Base-by-base conservation (phyloP, 2,888 invertebrate genomes). In the Ctena decussata region DNA sequence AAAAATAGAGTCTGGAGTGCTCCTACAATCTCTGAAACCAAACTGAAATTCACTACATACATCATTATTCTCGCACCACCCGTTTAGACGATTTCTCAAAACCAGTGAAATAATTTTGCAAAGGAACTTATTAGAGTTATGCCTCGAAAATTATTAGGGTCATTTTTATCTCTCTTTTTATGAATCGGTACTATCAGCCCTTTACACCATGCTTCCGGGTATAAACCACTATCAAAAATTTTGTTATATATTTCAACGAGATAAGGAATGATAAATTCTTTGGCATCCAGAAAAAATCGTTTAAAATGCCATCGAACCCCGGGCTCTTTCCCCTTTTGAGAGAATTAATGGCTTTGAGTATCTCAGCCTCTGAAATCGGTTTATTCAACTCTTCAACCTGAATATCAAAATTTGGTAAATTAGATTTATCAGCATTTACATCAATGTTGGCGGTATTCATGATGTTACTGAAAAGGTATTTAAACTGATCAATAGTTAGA, bases 171-270 rank as follows among this genome's bases (percentile, higher is more conserved):
- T 32, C 60, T 39, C 35, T 69, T 69, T 30, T 77, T 77, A 46
- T 77, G 77, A 27, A 69, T 21, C 21, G 77, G 77, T 18, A 77
- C 44, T 18, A 69, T 77, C 35, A 69, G 30, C 1, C 69, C 69
- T 44, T 77, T 46, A 6, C 39, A 39, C 77, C 77, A 77, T n/a
- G 69, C 30, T 18, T 69, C 41, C 24, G 69, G 69, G 30, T 65
- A 69, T 18, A 46, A 15, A 46, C 77, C 77, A 8, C 65, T 27
- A 32, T 69, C 32, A n/a, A 78, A 53, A 5, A 78, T 57, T 30
- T 49, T 53, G 24, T 53, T 78, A 78, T 60, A 72, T 39, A 72
- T 35, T 57, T 41, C 32, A n/a, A 53, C n/a, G 5, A 53, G 21
- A 53, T 53, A 53, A 5, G 53, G 53, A 5, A 21, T 15, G 5